Conservation (phyloP, 1,140 invertebrate species). For the Eumaeus atala region DNA sequence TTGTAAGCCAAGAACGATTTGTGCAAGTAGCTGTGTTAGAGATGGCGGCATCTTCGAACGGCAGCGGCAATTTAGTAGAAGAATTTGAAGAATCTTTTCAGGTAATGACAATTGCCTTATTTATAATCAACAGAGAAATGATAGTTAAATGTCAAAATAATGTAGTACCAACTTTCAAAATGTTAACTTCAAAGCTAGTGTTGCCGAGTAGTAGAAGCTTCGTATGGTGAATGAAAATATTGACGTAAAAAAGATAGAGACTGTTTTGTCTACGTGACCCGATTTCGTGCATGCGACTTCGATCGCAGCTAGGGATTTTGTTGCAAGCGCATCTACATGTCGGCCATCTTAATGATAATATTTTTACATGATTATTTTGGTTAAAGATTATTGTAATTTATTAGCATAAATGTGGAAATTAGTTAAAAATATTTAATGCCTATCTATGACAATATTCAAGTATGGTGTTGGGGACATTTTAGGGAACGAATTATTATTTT, state of each 20-base stretch:
- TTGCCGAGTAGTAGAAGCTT: constrained; percentile 57
- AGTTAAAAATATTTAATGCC: background rate
- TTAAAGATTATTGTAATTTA: background rate
- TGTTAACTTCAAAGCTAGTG: constrained; percentile 38
- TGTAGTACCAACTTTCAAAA: constrained; percentile 46
- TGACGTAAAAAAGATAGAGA: constrained; percentile 30
- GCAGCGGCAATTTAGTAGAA: constrained; percentile 86
- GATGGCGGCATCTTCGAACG: constrained; percentile 86
- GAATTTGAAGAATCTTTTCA: constrained; percentile 91
- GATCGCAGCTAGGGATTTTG: constrained; percentile 46
- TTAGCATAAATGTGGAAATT: background rate
- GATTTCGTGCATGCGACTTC: constrained; percentile 58
- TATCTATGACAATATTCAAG: constrained; percentile 16
- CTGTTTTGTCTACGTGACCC: constrained; percentile 63
- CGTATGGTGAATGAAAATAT: constrained; percentile 42
- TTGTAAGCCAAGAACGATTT: too few relatives aligned
- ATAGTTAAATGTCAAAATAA: constrained; percentile 48
- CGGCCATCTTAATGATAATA: constrained; percentile 72
- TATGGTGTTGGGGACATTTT: constrained; percentile 33
- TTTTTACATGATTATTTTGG: constrained; percentile 51
- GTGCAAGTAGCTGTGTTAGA: too few relatives aligned
- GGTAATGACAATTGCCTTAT: constrained; percentile 31
- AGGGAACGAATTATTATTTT: constrained; percentile 13
- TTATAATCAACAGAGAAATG: constrained; percentile 5
- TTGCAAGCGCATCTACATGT: constrained; percentile 65